phyloP scores from a whole-genome alignment of 2,888 invertebrate genomes.

The Scaptomyza reducta region DNA sequence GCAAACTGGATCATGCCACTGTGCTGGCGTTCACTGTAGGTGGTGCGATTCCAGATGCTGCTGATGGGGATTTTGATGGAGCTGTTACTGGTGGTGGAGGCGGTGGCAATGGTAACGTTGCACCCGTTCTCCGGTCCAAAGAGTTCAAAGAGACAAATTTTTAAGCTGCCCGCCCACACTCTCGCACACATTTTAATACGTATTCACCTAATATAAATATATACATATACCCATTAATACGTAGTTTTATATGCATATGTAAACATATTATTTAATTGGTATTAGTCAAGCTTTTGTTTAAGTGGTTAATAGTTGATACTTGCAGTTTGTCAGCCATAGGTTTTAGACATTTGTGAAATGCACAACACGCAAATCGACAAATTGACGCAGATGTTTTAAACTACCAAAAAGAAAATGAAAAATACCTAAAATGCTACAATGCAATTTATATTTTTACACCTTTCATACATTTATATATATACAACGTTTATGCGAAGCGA shows the following conservation, averaged over 20 bases:
- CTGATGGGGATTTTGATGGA: neutral
- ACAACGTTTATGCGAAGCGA: conserved; percentile 8
- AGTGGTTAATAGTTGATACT: conserved; percentile 55
- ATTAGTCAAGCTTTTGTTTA: conserved; percentile 46
- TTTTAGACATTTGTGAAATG: conserved; percentile 66
- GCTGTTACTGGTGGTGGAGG: conserved; percentile 32
- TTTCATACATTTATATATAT: conserved; percentile 19
- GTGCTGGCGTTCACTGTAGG: conserved; percentile 92
- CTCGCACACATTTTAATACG: conserved; percentile 18
- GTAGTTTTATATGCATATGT: conserved; percentile 26
- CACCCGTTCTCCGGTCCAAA: conserved; percentile 79
- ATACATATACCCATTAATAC: conserved; percentile 30
- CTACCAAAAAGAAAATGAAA: conserved; percentile 59
- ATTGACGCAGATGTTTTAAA: conserved; percentile 77
- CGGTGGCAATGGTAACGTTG: conserved; percentile 47
- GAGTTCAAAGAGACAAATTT: conserved; percentile 84
- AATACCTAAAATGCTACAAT: conserved; percentile 30
- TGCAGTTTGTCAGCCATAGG: conserved; percentile 64
- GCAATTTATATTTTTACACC: conserved; percentile 76
- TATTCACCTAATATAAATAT: conserved; percentile 28
- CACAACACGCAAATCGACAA: conserved; percentile 57
- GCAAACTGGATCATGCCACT: conserved; percentile 95
- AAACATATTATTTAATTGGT: conserved; percentile 40
- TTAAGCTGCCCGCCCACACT: conserved; percentile 54
- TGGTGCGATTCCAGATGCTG: conserved; percentile 45